A percentile compares a stretch with the other conserved stretches of the same genome.
These are phyloP conservation scores for Cyprinella venusta DNA, from an alignment of 2,797 vertebrate species.

Conservation along the genomic window DNA sequence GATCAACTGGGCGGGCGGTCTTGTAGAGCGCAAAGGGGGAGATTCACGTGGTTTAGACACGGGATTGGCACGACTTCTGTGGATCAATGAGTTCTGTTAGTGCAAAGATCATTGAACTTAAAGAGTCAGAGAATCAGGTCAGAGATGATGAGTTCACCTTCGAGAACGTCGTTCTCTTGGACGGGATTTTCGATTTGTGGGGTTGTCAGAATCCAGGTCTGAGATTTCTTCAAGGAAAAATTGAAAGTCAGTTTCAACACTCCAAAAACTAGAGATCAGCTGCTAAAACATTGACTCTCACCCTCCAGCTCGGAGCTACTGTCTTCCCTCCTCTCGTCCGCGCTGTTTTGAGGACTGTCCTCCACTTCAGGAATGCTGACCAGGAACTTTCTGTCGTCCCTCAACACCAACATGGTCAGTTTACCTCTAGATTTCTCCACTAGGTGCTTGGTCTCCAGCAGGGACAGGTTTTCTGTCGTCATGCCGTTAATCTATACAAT, in stretches of 20 bases:
- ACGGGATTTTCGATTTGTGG: constrained; percentile 66
- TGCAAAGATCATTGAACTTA: not conserved
- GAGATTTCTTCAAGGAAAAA: constrained; percentile 85
- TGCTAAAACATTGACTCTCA: constrained; percentile 64
- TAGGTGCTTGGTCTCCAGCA: constrained; percentile 90
- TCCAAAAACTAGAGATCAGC: not conserved
- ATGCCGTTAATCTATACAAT: constrained; percentile 91
- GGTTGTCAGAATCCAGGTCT: constrained; percentile 80
- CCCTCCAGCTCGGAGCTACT: constrained; percentile 89
- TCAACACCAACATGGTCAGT: constrained; percentile 87
- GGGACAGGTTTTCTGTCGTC: constrained; percentile 90
- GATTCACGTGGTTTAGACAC: constrained; percentile 73
- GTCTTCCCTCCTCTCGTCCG: constrained; percentile 68
- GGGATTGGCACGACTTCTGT: constrained; percentile 73
- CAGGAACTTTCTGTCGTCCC: constrained; percentile 88
- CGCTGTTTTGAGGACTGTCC: constrained; percentile 84
- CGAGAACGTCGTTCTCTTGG: constrained; percentile 75
- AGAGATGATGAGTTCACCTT: constrained; percentile 66
- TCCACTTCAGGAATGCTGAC: constrained; percentile 87
- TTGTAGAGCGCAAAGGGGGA: constrained; percentile 72
- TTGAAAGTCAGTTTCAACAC: not conserved
- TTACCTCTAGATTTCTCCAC: constrained; percentile 90
- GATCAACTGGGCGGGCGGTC: constrained; percentile 62
- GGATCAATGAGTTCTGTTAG: constrained; percentile 1
- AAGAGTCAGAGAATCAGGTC: not conserved